Base-by-base conservation (phyloP, 2,113 vertebrate genomes). In the Paratilapia polleni region DNA sequence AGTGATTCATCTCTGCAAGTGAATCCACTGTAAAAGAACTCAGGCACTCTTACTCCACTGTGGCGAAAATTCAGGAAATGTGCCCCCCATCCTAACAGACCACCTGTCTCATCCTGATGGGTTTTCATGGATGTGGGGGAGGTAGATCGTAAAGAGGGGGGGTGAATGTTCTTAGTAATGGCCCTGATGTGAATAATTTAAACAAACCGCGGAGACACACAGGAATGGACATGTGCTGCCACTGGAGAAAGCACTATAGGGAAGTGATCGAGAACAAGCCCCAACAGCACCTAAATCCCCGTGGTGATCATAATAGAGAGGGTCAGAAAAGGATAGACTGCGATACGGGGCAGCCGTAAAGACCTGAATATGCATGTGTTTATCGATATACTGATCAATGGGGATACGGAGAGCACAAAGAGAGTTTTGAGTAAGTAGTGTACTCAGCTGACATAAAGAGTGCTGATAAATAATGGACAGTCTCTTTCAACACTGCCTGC, bases 131-230 rank as follows among this genome's bases (percentile, higher is more conserved):
- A 58, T 80, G 8, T 62, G 11, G 63, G 78, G 85, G 80, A 62
- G 81, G 74, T 22, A 49, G 64, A 59, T 84, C 7, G 34, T 89
- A 86, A 89, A 92, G 2, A 66, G 57, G 57, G 59, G 66, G 60
- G 28, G 6, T 3, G 36, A 78, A 74, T 57, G 64, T 78, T 86
- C 86, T 83, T 76, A 85, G 87, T 92, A 94, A 94, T 91, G 90
- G 92, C 54, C 79, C 63, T 52, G 74, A 81, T 54, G 90, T 95
- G 82, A 96, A 96, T 95, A 93, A 96, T 95, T 95, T 87, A 94
- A 91, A 93, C 47, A 54, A 76, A 81, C 88, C 2, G 28, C 76
- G 84, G 89, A 93, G 92, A 92, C 83, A 87, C 88, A 84, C 81
- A 77, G 76, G 54, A 89, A 92, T 78, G 89, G 89, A 90, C 88